Evolutionary conservation across 2,888 invertebrate genomes (phyloP), one percentile per base, ranked within the genome.

Genomic region (Aphelenchoides bicaudatus): DNA sequence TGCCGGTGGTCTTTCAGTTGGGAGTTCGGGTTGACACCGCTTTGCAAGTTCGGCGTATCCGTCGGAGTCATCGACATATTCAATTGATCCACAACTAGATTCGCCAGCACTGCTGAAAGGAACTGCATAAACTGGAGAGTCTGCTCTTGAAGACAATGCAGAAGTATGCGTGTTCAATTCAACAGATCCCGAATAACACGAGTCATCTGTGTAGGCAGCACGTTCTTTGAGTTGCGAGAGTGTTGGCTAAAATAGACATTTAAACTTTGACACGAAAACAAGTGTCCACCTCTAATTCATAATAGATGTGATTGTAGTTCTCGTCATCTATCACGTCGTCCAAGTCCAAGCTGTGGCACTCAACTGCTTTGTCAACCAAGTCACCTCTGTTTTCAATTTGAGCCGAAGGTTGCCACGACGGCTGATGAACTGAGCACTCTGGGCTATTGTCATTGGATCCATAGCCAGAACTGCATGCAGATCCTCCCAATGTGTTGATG

Each of bases 351-450:
- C 43, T 39, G n/a, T 27, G 27, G 39, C 47, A 50, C 16, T 66
- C 66, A 19, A 62, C 58, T 8, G 66, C 52, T 30, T 62, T 62
- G 16, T 62, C 59, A 21, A 23, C 65, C 6, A 58, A 48, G 25
- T 27, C 39, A n/a, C 61, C 57, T 8, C 25, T 13, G 13, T 56
- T 10, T 57, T 23, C 31, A 13, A 59, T n/a, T 28, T 61, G 60
- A 16, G 50, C 31, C 3, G 62, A 63, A 25, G 64, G 67, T 31
- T 68, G 65, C 65, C 65, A 65, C 31, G 63, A 54, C 13, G 65
- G 65, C 10, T 58, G 54, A 43, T 65, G 65, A 16, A 70, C 65
- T 4, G 68, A 69, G 39, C 68, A 43, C 49, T 65, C 65, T 29
- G 65, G 65, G 30, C 65, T 65, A 31, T 29, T 49, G 38, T 49